Percentiles rank a stretch among this genome's conserved stretches.
Conservation (phyloP, 1,140 invertebrate species). For the Heliconius himera region DNA sequence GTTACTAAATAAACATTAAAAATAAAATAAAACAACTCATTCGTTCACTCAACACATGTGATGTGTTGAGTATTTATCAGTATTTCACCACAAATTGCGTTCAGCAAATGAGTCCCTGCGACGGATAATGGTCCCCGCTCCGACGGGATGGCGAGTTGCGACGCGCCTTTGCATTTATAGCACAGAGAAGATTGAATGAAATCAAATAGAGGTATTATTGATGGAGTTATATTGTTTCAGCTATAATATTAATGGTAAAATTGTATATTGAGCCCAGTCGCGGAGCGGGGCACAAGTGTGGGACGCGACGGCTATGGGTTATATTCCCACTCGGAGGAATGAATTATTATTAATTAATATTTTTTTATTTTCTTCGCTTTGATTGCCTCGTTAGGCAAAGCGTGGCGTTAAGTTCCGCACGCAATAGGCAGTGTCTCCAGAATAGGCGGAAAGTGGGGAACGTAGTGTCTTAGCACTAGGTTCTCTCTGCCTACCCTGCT, state of each 20-base stretch:
- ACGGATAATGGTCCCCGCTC: slow-evolving; percentile 47
- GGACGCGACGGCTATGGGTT: too few relatives aligned
- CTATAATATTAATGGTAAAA: too few relatives aligned
- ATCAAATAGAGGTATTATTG: slow-evolving; percentile 38
- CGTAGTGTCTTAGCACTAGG: too few relatives aligned
- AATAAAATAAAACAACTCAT: background rate
- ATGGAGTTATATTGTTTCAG: background rate
- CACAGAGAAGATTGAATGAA: slow-evolving; percentile 52
- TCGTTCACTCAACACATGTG: background rate
- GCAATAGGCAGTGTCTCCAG: too few relatives aligned
- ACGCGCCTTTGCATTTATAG: slow-evolving; percentile 59
- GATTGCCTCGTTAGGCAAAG: too few relatives aligned
- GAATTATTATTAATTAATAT: too few relatives aligned
- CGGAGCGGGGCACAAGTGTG: too few relatives aligned
- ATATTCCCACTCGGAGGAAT: too few relatives aligned
- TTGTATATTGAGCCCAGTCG: background rate
- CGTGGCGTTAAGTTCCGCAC: too few relatives aligned
- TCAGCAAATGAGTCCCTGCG: slow-evolving; percentile 47
- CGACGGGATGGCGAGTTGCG: slow-evolving; percentile 44
- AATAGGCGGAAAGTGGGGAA: too few relatives aligned
- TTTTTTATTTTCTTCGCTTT: too few relatives aligned
- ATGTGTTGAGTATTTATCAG: slow-evolving; percentile 2
- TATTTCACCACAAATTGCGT: slow-evolving; percentile 19
- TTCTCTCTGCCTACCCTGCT: too few relatives aligned
- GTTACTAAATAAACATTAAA: background rate